These are phyloP conservation scores for Corythornis vintsioides DNA, from an alignment of 2,113 vertebrate species.

Conservation along the genomic window DNA sequence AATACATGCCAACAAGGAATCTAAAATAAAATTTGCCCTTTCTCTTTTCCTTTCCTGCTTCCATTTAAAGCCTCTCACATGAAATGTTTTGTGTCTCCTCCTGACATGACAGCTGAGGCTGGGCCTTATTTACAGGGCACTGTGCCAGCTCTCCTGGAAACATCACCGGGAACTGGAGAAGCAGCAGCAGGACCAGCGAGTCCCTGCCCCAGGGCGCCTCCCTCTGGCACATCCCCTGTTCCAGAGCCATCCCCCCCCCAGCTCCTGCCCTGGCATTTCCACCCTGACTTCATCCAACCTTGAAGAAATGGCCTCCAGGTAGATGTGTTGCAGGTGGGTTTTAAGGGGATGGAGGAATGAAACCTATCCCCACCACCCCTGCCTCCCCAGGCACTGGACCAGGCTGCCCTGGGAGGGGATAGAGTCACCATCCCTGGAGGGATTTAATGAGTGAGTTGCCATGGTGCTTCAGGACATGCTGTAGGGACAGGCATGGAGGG, in stretches of 20 bases:
- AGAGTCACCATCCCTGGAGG: too few relatives aligned
- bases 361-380: not conserved
- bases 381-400: too few relatives aligned
- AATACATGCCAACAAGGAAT: not conserved
- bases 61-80: slow-evolving; percentile 4
- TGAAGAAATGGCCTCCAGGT: not conserved
- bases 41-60: slow-evolving; percentile 41
- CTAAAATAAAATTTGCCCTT: slow-evolving; percentile 16
- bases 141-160: slow-evolving; percentile 25
- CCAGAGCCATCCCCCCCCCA: not conserved
- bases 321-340: not conserved
- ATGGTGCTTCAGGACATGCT: too few relatives aligned
- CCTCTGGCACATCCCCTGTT: not conserved
- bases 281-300: not conserved
- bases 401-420: too few relatives aligned
- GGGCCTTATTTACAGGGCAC: slow-evolving; percentile 25
- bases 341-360: fast-evolving
- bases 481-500: too few relatives aligned
- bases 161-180: not conserved
- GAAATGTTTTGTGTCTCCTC: slow-evolving; percentile 33
- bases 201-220: not conserved
- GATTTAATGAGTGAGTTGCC: too few relatives aligned
- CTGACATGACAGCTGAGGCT: slow-evolving; percentile 21
- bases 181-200: not conserved
- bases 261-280: not conserved